phyloP scores from a whole-genome alignment of 2,797 vertebrate genomes.

The Mallotus villosus region DNA sequence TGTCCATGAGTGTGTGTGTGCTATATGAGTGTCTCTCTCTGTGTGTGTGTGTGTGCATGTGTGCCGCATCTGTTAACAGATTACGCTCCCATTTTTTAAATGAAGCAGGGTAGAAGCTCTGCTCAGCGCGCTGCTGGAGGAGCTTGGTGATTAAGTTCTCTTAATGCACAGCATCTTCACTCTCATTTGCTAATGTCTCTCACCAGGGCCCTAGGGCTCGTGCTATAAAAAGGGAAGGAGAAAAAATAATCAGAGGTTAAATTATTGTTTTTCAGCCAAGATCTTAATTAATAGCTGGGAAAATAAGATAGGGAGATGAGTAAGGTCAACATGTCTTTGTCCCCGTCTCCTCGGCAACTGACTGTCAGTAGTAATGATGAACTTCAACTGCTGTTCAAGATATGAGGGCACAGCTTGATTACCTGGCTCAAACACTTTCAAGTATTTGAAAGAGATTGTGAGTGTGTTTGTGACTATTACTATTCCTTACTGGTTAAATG shows the following conservation, averaged over 20 bases:
- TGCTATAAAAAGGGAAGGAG: constrained; percentile 50
- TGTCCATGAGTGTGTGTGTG: not conserved
- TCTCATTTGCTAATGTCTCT: constrained; percentile 61
- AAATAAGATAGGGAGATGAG: constrained; percentile 54
- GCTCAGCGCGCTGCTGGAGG: constrained; percentile 29
- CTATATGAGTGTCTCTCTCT: not conserved
- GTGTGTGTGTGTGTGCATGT: not conserved
- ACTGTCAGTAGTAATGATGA: constrained; percentile 50
- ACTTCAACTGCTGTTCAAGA: constrained; percentile 40
- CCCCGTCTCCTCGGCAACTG: constrained; percentile 59
- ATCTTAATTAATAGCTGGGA: constrained; percentile 60
- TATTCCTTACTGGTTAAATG: no score
- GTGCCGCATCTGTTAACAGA: constrained; percentile 16
- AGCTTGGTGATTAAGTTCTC: constrained; percentile 46
- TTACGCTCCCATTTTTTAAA: constrained; percentile 46
- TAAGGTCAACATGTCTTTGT: constrained; percentile 57
- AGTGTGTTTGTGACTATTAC: no score
- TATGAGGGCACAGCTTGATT: no score
- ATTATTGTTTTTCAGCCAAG: constrained; percentile 23
- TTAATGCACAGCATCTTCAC: constrained; percentile 48
- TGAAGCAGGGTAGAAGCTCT: constrained; percentile 16
- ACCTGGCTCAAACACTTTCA: not conserved
- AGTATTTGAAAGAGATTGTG: not conserved
- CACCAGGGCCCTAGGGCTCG: constrained; percentile 44
- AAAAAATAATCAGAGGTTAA: constrained; percentile 20